Conservation (phyloP, 2,888 invertebrate genomes). For the Pseudococcus viburni region DNA sequence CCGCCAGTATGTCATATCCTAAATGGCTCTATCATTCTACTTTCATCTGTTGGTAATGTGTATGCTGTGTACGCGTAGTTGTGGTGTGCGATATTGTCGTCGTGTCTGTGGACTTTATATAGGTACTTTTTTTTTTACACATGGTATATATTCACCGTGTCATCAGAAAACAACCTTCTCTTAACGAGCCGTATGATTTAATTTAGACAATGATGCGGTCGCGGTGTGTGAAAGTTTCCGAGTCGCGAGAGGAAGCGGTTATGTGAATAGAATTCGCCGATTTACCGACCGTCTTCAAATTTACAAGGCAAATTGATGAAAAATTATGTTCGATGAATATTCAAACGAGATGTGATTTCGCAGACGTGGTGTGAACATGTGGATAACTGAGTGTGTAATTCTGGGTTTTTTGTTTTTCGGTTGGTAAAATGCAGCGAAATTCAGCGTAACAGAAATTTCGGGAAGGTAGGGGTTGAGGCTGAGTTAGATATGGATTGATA, state of each 20-base stretch:
- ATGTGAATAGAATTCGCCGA: neutral
- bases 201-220: neutral
- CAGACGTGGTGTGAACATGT: neutral
- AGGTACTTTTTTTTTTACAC: neutral
- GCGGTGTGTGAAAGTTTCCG: neutral
- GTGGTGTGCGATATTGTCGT: slow-evolving; percentile 22
- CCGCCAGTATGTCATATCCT: slow-evolving; percentile 23
- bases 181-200: slow-evolving; percentile 39
- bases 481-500: too few relatives aligned
- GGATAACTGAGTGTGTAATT: neutral
- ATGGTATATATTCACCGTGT: neutral
- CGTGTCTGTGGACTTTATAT: neutral
- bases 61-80: neutral
- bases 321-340: neutral
- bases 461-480: too few relatives aligned
- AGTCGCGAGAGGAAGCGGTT: neutral
- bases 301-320: neutral
- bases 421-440: too few relatives aligned
- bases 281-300: neutral
- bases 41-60: slow-evolving; percentile 16
- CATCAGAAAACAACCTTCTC: neutral
- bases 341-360: neutral
- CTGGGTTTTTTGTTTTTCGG: too few relatives aligned
- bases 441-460: too few relatives aligned
- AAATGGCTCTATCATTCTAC: slow-evolving; percentile 53